Evolutionary conservation across 2,113 vertebrate genomes (phyloP).

Genomic region (Xenopus borealis): DNA sequence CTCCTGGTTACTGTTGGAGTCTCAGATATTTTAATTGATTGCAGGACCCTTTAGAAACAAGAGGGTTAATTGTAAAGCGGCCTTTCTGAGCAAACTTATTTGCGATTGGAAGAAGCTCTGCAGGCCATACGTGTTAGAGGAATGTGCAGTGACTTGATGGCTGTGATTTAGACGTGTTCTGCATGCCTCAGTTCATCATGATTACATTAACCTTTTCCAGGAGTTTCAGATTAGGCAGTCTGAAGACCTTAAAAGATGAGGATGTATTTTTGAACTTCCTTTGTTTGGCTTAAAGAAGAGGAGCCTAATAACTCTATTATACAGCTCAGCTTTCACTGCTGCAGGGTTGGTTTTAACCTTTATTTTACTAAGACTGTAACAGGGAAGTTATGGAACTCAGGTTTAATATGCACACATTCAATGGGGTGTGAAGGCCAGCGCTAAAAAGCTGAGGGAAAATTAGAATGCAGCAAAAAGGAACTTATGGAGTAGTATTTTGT

Average conservation of each 20-base stretch:
- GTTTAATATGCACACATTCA: no score
- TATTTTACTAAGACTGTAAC: background rate
- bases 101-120: constrained; percentile 27
- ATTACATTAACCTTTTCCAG: constrained; percentile 48
- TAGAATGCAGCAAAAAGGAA: no score
- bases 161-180: constrained; percentile 47
- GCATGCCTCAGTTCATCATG: constrained; percentile 47
- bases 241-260: constrained; percentile 46
- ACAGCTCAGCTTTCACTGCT: constrained; percentile 37
- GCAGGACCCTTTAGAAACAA: background rate
- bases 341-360: constrained; percentile 14
- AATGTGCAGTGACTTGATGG: constrained; percentile 43
- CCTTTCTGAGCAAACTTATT: constrained; percentile 7
- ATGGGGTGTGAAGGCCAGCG: no score
- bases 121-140: constrained; percentile 39
- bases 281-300: constrained; percentile 42
- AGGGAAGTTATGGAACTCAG: background rate
- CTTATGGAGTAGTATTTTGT: no score
- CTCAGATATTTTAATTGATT: background rate
- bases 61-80: constrained; percentile 17
- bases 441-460: no score
- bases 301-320: constrained; percentile 41
- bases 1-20: background rate
- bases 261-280: constrained; percentile 47
- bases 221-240: constrained; percentile 44